Conservation (phyloP, 2,113 vertebrate species). For the Ptilorrhoa leucosticta region DNA sequence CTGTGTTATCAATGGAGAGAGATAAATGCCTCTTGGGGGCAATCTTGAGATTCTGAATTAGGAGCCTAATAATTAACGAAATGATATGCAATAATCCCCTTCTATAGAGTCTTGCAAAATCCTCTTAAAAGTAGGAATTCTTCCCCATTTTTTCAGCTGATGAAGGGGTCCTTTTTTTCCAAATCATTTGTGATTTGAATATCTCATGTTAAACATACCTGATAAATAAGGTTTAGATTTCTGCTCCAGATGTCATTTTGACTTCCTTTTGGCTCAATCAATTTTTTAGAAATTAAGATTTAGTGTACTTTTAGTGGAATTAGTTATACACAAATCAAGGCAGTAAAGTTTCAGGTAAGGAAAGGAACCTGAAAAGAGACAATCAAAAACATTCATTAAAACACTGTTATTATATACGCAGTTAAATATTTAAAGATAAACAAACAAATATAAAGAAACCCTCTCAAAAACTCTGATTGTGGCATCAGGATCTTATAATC, state of each 20-base stretch:
- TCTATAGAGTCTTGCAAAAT: background rate
- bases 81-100: background rate
- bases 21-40: background rate
- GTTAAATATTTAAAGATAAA: background rate
- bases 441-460: background rate
- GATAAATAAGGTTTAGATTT: background rate
- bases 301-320: background rate
- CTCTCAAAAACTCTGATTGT: background rate
- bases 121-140: background rate
- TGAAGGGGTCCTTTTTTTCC: fast-evolving
- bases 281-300: background rate
- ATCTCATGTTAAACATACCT: background rate
- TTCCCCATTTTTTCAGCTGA: background rate
- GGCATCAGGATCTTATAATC: background rate
- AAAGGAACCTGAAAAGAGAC: background rate
- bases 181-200: background rate
- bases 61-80: background rate
- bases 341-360: background rate
- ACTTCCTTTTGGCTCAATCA: background rate
- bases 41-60: background rate
- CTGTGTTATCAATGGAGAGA: background rate
- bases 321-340: background rate
- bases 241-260: background rate
- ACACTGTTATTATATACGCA: background rate
- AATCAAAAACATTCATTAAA: background rate